Conservation (phyloP, 1,140 invertebrate genomes). For the Caenorhabditis latens region DNA sequence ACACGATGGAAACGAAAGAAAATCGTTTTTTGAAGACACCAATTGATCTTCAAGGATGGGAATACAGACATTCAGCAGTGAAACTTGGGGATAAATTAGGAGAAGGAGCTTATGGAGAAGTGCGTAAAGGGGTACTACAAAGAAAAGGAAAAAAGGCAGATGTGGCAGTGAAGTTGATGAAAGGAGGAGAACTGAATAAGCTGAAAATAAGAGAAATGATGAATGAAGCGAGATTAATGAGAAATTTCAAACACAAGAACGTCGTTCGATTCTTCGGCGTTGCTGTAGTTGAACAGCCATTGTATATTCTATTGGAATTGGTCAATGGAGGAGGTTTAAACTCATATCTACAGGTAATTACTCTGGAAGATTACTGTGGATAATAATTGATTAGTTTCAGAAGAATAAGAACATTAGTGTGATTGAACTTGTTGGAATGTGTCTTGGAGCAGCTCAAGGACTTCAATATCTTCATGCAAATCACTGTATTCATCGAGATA, state of each 20-base stretch:
- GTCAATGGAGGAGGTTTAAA: slow-evolving; percentile 50
- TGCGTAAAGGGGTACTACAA: slow-evolving; percentile 32
- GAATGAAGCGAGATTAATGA: slow-evolving; percentile 89
- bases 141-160: background rate
- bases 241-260: slow-evolving; percentile 96
- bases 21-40: slow-evolving; percentile 27
- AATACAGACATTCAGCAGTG: slow-evolving; percentile 35
- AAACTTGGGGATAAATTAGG: slow-evolving; percentile 32
- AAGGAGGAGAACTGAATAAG: slow-evolving; percentile 46
- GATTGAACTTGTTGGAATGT: slow-evolving; percentile 28
- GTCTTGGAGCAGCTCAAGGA: slow-evolving; percentile 28
- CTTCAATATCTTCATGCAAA: slow-evolving; percentile 38
- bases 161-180: slow-evolving; percentile 36
- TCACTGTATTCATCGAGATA: slow-evolving; percentile 33
- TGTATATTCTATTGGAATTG: slow-evolving; percentile 98
- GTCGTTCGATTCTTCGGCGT: slow-evolving; percentile 96
- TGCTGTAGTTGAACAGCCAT: slow-evolving; percentile 95
- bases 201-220: slow-evolving; percentile 83
- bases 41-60: slow-evolving; percentile 9
- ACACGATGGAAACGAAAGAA: slow-evolving; percentile 2
- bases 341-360: slow-evolving; percentile 40
- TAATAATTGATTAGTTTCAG: background rate
- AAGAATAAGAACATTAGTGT: slow-evolving; percentile 36
- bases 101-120: slow-evolving; percentile 53
- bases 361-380: too few species aligned